These are phyloP conservation scores for Nautilus pompilius DNA, from an alignment of 1,140 invertebrate genomes.

Conservation along the genomic window DNA sequence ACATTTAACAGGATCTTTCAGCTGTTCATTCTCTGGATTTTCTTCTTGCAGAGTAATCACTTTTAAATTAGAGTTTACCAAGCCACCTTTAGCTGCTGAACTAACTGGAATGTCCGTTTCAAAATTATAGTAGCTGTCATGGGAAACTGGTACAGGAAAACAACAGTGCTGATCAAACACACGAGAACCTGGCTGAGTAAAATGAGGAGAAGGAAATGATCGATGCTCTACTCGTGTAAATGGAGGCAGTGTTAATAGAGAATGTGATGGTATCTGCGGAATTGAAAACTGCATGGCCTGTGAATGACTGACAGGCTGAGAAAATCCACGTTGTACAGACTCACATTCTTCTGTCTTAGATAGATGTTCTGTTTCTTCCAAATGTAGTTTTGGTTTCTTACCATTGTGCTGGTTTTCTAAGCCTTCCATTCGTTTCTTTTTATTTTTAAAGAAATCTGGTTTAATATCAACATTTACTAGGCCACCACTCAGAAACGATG, in stretches of 20 bases:
- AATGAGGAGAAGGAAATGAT: slow-evolving; percentile 1
- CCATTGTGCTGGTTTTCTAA: not conserved
- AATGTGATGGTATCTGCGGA: not conserved
- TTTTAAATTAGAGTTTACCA: no score
- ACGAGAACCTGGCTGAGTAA: not conserved
- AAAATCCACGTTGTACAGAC: not conserved
- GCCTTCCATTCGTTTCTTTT: slow-evolving; percentile 8
- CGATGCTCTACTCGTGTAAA: slow-evolving; percentile 1
- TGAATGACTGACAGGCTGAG: not conserved
- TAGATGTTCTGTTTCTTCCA: not conserved
- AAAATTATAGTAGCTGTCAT: not conserved
- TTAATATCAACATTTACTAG: slow-evolving; percentile 20
- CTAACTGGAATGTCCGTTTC: not conserved
- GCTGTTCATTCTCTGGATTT: no score
- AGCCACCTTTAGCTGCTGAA: no score
- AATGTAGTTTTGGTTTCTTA: not conserved
- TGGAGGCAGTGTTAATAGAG: not conserved
- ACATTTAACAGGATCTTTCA: no score
- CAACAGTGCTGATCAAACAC: slow-evolving; percentile 1
- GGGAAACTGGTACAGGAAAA: slow-evolving; percentile 3
- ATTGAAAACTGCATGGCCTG: not conserved
- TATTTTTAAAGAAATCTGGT: slow-evolving; percentile 20
- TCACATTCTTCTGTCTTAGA: not conserved
- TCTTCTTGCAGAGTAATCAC: no score
- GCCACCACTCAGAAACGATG: slow-evolving; percentile 43